Evolutionary conservation across 1,140 invertebrate species (phyloP).

Genomic region (Drosophila bifasciata): DNA sequence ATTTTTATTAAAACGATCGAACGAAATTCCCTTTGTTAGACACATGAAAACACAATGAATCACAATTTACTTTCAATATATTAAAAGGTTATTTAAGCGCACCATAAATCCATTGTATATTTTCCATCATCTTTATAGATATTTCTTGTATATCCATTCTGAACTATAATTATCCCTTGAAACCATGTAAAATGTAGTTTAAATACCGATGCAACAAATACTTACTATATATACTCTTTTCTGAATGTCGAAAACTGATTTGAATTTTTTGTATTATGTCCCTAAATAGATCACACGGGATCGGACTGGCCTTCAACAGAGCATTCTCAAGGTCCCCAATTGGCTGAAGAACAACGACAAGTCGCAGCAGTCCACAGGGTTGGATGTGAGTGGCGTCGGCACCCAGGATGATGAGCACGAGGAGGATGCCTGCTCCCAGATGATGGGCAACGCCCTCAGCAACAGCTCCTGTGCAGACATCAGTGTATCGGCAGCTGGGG

Average conservation of each 20-base stretch:
- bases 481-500: slow-evolving; percentile 32
- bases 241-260: not conserved
- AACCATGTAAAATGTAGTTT: too few species aligned
- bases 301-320: slow-evolving; percentile 94
- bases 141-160: too few species aligned
- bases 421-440: slow-evolving; percentile 46
- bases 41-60: too few species aligned
- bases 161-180: too few species aligned
- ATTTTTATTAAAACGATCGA: too few species aligned
- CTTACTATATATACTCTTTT: too few species aligned
- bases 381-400: slow-evolving; percentile 80
- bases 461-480: slow-evolving; percentile 70
- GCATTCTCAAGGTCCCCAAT: slow-evolving; percentile 92
- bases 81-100: too few species aligned
- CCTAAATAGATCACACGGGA: slow-evolving; percentile 90
- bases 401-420: slow-evolving; percentile 35
- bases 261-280: not conserved
- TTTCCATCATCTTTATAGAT: not conserved
- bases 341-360: slow-evolving; percentile 89
- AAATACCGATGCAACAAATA: not conserved
- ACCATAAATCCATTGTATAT: not conserved
- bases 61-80: too few species aligned
- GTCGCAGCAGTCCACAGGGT: slow-evolving; percentile 59
- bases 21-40: too few species aligned
- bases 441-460: slow-evolving; percentile 52